phyloP scores from a whole-genome alignment of 2,113 vertebrate species.

The Pagrus major region DNA sequence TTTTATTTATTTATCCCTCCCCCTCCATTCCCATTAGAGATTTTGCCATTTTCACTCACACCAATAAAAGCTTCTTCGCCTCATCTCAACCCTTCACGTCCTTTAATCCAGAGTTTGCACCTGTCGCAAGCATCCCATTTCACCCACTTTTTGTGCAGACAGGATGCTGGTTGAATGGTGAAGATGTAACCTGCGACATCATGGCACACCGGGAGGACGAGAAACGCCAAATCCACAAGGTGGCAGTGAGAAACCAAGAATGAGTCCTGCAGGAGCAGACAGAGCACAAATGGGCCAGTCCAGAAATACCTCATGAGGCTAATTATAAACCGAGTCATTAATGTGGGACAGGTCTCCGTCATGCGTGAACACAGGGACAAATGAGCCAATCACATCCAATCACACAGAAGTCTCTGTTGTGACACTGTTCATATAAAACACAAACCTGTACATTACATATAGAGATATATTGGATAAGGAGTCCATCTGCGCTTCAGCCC shows the following conservation, averaged over 20 bases:
- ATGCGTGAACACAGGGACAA: constrained; percentile 8
- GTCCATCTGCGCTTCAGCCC: too few species aligned
- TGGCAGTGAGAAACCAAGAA: constrained; percentile 82
- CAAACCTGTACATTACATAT: too few species aligned
- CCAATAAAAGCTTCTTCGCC: not conserved
- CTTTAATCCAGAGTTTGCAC: not conserved
- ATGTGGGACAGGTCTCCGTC: constrained; percentile 59
- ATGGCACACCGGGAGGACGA: constrained; percentile 14
- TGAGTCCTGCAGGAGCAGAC: constrained; percentile 36
- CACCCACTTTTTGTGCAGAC: constrained; percentile 7
- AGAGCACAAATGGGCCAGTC: constrained; percentile 63
- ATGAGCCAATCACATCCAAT: constrained; percentile 29
- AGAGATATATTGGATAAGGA: too few species aligned
- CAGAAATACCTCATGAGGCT: constrained; percentile 66
- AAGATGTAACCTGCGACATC: constrained; percentile 48
- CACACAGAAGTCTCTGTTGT: constrained; percentile 1
- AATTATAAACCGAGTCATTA: constrained; percentile 70
- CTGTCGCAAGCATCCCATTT: too few species aligned
- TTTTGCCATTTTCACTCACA: not conserved
- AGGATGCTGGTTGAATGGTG: not conserved
- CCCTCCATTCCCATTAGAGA: not conserved
- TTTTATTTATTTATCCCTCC: constrained; percentile 15
- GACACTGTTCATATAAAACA: too few species aligned
- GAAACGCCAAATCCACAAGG: constrained; percentile 69
- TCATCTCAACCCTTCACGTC: not conserved